phyloP scores from a whole-genome alignment of 2,113 vertebrate species.

The Fulmarus glacialis region DNA sequence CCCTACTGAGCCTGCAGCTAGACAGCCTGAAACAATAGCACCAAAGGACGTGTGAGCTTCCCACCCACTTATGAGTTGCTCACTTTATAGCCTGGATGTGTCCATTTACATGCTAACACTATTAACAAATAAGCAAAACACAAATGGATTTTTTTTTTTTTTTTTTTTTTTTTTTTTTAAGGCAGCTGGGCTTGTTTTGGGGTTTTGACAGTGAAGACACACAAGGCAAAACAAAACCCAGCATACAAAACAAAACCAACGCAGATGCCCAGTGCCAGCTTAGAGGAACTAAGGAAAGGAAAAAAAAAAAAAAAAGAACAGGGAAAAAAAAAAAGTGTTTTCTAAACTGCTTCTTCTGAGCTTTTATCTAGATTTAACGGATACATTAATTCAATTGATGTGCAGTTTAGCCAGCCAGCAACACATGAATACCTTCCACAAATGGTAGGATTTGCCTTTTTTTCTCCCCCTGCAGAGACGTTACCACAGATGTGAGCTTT shows the following conservation, averaged over 20 bases:
- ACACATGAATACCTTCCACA: constrained; percentile 46
- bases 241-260: not conserved
- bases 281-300: not conserved
- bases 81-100: constrained; percentile 3
- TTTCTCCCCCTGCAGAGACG: not conserved
- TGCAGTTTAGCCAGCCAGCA: constrained; percentile 33
- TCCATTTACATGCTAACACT: constrained; percentile 56
- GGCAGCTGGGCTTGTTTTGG: constrained; percentile 33
- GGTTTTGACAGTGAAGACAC: not conserved
- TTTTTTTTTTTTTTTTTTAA: not conserved
- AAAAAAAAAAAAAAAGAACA: not conserved
- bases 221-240: constrained; percentile 19
- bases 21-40: constrained; percentile 12
- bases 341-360: constrained; percentile 35
- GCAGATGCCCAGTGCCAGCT: constrained; percentile 4
- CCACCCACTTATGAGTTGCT: not conserved
- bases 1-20: not conserved
- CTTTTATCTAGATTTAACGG: constrained; percentile 53
- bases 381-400: constrained; percentile 58
- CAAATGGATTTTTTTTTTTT: not conserved
- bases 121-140: constrained; percentile 21
- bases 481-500: constrained; percentile 15
- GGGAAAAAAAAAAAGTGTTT: constrained; percentile 25
- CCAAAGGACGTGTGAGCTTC: constrained; percentile 7
- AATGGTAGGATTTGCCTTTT: constrained; percentile 54